Percentiles rank a stretch among this genome's conserved stretches.
Conservation (phyloP, 1,140 invertebrate genomes). For the Trachymyrmex cornetzi region DNA sequence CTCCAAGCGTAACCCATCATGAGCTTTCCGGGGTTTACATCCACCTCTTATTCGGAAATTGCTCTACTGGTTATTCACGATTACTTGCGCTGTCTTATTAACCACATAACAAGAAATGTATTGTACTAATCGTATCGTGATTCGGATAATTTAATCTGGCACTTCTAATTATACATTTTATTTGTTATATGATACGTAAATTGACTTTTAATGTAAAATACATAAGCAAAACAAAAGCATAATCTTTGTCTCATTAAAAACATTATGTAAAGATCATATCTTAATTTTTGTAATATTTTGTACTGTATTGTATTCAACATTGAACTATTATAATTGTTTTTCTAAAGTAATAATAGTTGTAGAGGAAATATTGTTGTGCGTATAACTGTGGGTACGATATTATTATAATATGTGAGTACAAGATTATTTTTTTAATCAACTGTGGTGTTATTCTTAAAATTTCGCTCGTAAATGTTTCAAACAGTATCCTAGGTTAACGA, state of each 20-base stretch:
- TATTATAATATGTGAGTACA: background rate
- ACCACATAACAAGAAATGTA: constrained; percentile 7
- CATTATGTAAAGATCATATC: background rate
- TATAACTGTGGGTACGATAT: background rate
- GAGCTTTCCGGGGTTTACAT: constrained; percentile 53
- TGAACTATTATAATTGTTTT: background rate
- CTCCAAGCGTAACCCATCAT: constrained; percentile 61
- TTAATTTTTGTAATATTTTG: background rate
- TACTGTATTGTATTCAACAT: background rate
- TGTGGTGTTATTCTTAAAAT: constrained; percentile 44
- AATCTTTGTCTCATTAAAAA: background rate
- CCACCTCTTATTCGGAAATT: constrained; percentile 58
- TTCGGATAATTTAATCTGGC: background rate
- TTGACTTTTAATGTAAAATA: constrained; percentile 1
- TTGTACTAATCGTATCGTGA: constrained; percentile 25
- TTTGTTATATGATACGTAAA: constrained; percentile 17
- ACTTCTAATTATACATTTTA: background rate
- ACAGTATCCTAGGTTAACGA: constrained; percentile 45
- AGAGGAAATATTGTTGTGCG: background rate
- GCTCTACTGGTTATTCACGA: constrained; percentile 57
- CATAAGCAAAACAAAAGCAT: background rate
- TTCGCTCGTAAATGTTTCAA: constrained; percentile 27
- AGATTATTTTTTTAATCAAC: background rate
- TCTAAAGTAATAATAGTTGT: background rate
- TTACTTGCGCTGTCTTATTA: constrained; percentile 55